phyloP scores from a whole-genome alignment of 1,140 invertebrate genomes.

The Pseudobourletiella spinata region DNA sequence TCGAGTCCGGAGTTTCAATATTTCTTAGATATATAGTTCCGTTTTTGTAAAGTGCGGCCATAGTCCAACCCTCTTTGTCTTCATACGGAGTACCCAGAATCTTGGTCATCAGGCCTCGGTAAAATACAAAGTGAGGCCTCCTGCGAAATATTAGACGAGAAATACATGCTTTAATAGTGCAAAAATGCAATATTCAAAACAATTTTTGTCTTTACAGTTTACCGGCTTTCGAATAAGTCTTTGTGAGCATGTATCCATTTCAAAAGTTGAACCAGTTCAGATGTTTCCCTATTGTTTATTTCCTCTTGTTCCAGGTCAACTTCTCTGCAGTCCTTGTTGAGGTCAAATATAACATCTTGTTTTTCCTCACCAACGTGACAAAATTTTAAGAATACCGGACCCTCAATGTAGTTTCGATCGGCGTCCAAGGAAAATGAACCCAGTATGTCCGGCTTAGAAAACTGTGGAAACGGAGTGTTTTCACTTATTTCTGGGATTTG shows the following conservation, averaged over 20 bases:
- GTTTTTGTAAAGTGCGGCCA: conserved; percentile 30
- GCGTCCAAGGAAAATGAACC: conserved; percentile 29
- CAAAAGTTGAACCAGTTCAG: conserved; percentile 25
- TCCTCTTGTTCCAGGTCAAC: conserved; percentile 16
- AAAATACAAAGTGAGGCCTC: conserved; percentile 31
- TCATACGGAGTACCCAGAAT: conserved; percentile 29
- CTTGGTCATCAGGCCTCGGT: conserved; percentile 30
- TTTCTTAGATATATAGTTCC: conserved; percentile 33
- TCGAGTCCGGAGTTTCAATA: conserved; percentile 25
- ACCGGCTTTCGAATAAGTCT: conserved; percentile 25
- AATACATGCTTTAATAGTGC: background rate
- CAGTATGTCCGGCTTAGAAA: conserved; percentile 22
- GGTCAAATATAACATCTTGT: conserved; percentile 17
- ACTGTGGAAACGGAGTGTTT: too few species aligned
- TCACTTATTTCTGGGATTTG: too few species aligned
- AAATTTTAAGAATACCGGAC: conserved; percentile 22
- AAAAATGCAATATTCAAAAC: background rate
- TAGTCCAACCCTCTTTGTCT: conserved; percentile 27
- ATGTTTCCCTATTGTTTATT: conserved; percentile 13
- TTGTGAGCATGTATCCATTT: conserved; percentile 27
- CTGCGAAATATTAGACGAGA: conserved; percentile 5
- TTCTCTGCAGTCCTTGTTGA: conserved; percentile 7
- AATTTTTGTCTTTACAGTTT: conserved; percentile 2
- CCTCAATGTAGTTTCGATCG: conserved; percentile 24
- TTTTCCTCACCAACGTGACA: conserved; percentile 14